Evolutionary conservation across 2,797 vertebrate genomes (phyloP), one percentile per base, ranked within the genome.

Genomic region (Enteromius viviparus): DNA sequence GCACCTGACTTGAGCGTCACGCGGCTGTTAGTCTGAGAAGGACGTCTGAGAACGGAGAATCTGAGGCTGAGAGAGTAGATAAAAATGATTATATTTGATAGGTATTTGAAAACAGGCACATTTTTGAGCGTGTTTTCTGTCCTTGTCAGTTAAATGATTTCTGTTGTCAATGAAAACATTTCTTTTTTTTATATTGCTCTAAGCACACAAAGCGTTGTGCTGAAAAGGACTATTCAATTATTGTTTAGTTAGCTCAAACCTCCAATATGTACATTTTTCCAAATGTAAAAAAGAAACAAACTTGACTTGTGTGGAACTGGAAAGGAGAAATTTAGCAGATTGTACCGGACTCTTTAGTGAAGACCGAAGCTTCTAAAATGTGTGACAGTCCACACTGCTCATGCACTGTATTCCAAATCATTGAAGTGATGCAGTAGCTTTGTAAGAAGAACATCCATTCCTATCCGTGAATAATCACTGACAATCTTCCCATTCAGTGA

Each of bases 101-200:
- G 45, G 23, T 29, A 47, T 77, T 47, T 77, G 23, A 77, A 62
- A 32, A 29, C 55, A 47, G 37, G 17, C 23, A 45, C 42, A 26
- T 45, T 62, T 26, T 64, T 47, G 40, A 77, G 64, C 64, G 23
- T 2, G 37, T 62, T 23, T 42, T 26, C 23, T 62, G 53, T 42
- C n/a, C 75, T 77, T 74, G 49, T 55, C 29, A n/a, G 71, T 75
- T 75, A 34, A 55, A n/a, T 75, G 37, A 14, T 14, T 34, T 51
- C 47, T 74, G 19, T 74, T 74, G 19, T 32, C 69, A 49, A 11
- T 29, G 15, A 49, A n/a, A 26, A 71, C 6, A 29, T 29, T 29
- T 29, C 1, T 29, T 29, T 53, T 53, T 45, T 64, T 26, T 29
- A 34, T 37, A 32, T 34, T 47, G 23, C 9, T 72, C 15, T 29